Percentiles rank a stretch among this genome's conserved stretches.
These are phyloP conservation scores for Priocnemis perturbator DNA, from an alignment of 2,888 invertebrate species.

Conservation along the genomic window DNA sequence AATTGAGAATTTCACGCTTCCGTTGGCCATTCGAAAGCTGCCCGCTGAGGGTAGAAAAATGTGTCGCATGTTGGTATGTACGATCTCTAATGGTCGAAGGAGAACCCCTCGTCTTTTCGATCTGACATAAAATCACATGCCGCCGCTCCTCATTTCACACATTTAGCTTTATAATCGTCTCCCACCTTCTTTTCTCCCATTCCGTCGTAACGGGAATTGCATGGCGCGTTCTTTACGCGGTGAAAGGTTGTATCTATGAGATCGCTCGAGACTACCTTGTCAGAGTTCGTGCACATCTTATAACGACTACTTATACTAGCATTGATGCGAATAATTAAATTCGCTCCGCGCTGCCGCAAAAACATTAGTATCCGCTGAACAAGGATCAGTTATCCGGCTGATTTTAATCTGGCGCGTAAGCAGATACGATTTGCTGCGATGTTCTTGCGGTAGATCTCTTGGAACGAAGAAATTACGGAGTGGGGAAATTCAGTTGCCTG, in stretches of 20 bases:
- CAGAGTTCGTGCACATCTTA: too few relatives aligned
- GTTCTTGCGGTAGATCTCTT: neutral
- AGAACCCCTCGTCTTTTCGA: slow-evolving; percentile 47
- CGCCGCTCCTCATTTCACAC: slow-evolving; percentile 13
- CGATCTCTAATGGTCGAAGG: slow-evolving; percentile 47
- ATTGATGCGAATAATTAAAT: too few relatives aligned
- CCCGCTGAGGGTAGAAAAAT: slow-evolving; percentile 46
- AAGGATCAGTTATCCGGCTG: neutral
- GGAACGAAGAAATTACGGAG: neutral
- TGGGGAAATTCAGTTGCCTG: neutral
- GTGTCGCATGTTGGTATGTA: slow-evolving; percentile 29
- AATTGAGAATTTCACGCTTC: slow-evolving; percentile 74
- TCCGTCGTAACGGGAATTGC: neutral
- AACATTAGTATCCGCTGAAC: too few relatives aligned
- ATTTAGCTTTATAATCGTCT: slow-evolving; percentile 14
- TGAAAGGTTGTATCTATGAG: too few relatives aligned
- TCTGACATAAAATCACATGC: slow-evolving; percentile 45
- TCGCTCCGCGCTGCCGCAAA: too few relatives aligned
- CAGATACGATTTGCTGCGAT: neutral
- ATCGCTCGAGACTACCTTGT: too few relatives aligned
- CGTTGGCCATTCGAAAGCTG: slow-evolving; percentile 64
- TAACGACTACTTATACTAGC: too few relatives aligned
- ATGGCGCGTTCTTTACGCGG: too few relatives aligned
- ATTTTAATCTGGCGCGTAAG: slow-evolving; percentile 1
- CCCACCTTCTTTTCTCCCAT: neutral